A percentile compares a stretch with the other conserved stretches of the same genome.
phyloP scores from a whole-genome alignment of 2,888 invertebrate genomes.

The Omphaloscelis lunosa region DNA sequence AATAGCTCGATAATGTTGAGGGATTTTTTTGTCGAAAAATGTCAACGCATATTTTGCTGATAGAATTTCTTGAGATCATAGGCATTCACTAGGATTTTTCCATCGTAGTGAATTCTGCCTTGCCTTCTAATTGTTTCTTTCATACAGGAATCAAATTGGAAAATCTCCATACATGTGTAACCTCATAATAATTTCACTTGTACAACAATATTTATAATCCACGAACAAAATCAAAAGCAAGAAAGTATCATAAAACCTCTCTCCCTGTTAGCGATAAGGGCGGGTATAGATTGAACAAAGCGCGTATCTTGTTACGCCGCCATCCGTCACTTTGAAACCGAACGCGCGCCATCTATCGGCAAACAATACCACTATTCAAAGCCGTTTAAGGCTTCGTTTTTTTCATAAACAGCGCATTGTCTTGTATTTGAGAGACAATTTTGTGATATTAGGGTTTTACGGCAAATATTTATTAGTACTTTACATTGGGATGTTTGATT shows the following conservation, averaged over 20 bases:
- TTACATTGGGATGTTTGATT: not conserved
- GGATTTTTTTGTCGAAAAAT: slow-evolving; percentile 4
- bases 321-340: slow-evolving; percentile 61
- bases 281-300: slow-evolving; percentile 51
- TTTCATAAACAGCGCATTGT: slow-evolving; percentile 4
- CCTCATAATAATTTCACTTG: too few species aligned
- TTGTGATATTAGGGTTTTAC: not conserved
- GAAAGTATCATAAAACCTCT: slow-evolving; percentile 13
- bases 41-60: not conserved
- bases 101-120: not conserved
- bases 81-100: not conserved
- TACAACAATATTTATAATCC: not conserved
- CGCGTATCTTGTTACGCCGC: slow-evolving; percentile 46
- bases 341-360: slow-evolving; percentile 55
- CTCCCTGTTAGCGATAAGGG: slow-evolving; percentile 34
- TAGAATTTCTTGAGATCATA: not conserved
- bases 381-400: slow-evolving; percentile 25
- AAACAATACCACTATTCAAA: slow-evolving; percentile 58
- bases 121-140: not conserved
- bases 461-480: slow-evolving; percentile 4
- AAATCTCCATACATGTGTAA: not conserved
- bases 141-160: not conserved
- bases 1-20: not conserved
- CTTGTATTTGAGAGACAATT: slow-evolving; percentile 22
- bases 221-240: not conserved